phyloP scores from a whole-genome alignment of 2,888 invertebrate species.

The Sphaerophoria taeniata region DNA sequence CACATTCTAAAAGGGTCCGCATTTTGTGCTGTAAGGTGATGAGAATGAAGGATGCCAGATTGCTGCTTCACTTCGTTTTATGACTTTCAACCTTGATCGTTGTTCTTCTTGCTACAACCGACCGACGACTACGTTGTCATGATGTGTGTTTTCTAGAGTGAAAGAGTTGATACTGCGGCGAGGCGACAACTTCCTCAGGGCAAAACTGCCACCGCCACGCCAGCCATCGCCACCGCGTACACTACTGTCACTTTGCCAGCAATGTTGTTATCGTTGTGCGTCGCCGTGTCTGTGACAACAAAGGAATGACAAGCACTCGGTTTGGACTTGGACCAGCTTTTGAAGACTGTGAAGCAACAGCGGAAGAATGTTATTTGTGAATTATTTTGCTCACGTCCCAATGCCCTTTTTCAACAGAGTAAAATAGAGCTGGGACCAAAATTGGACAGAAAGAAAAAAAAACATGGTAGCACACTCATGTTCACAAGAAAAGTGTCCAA shows the following conservation, averaged over 20 bases:
- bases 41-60: slow-evolving; percentile 21
- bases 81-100: slow-evolving; percentile 47
- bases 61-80: slow-evolving; percentile 35
- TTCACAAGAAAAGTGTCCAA: slow-evolving; percentile 61
- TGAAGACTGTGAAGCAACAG: slow-evolving; percentile 16
- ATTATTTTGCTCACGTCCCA: slow-evolving; percentile 72
- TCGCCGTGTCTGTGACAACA: slow-evolving; percentile 38
- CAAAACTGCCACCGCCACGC: slow-evolving; percentile 29
- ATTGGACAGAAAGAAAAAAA: slow-evolving; percentile 28
- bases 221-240: slow-evolving; percentile 3
- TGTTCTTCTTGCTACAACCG: too few species aligned
- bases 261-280: neutral
- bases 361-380: slow-evolving; percentile 71
- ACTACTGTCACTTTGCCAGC: neutral
- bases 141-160: slow-evolving; percentile 60
- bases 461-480: slow-evolving; percentile 57
- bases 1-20: slow-evolving; percentile 33
- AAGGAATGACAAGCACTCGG: slow-evolving; percentile 60
- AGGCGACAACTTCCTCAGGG: slow-evolving; percentile 67
- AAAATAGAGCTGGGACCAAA: slow-evolving; percentile 43
- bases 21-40: neutral
- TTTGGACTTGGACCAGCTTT: slow-evolving; percentile 33
- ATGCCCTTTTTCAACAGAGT: slow-evolving; percentile 45
- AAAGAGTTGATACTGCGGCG: slow-evolving; percentile 50
- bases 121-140: slow-evolving; percentile 33